Evolutionary conservation across 1,140 invertebrate species (phyloP), one percentile per base, ranked within the genome.

Genomic region (Agraylea sexmaculata): DNA sequence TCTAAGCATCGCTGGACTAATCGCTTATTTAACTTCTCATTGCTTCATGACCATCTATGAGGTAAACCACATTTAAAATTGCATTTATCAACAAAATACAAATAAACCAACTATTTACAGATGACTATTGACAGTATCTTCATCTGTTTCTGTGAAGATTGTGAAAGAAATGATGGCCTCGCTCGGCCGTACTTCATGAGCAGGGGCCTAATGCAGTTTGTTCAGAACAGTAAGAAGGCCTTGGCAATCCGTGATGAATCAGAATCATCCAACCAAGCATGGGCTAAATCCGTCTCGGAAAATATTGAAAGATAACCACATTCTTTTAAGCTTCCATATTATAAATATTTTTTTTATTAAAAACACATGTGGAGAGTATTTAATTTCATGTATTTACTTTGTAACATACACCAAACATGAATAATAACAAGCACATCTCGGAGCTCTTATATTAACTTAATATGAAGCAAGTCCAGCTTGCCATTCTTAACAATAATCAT

Each of bases 61-160:
- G 72, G 82, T 84, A 59, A 66, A 53, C 42, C 22, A 31, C 19
- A 28, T 38, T 38, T 22, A 27, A 8, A 27, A 27, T 8, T n/a
- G n/a, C n/a, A 41, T 20, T 39, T 51, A 37, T 43, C 6, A 43
- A 29, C 7, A 25, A 12, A 12, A 12, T 13, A 13, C 6, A 31
- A 13, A 31, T 31, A 12, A 12, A 31, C n/a, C 13, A 31, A 8
- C 16, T 31, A 6, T 31, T 72, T 68, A 10, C 54, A 87, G 82
- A 87, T 87, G 81, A 70, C 80, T 1, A 83, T 87, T 29, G 83
- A 88, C 51, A 80, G 83, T 10, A 75, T 88, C 49, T 79, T 87
- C 53, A 55, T 89, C 11, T 88, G 84, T 53, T 88, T 90, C 65
- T 81, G 87, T 63, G 81, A 83, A 59, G 80, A 84, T 50, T 80